phyloP scores from a whole-genome alignment of 1,140 invertebrate species.

The Gonioctena quinquepunctata region DNA sequence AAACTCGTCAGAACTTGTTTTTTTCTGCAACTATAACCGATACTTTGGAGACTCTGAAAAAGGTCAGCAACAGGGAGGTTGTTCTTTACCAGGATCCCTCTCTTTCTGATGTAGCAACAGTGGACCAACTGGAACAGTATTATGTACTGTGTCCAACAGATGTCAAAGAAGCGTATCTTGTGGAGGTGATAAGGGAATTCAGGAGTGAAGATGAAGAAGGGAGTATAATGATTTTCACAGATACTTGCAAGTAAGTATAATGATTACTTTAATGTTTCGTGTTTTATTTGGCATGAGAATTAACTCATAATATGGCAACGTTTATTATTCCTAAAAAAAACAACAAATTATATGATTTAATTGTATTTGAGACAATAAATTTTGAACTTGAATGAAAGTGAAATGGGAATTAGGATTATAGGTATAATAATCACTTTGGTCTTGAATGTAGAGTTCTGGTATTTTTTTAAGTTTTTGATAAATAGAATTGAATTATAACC shows the following conservation, averaged over 20 bases:
- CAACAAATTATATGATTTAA: no score
- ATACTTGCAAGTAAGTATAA: slow-evolving; percentile 83
- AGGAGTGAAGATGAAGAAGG: slow-evolving; percentile 70
- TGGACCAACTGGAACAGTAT: slow-evolving; percentile 84
- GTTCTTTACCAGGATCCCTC: slow-evolving; percentile 71
- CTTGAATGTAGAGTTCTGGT: no score
- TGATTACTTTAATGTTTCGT: not conserved
- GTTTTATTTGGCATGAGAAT: not conserved
- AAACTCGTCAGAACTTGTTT: slow-evolving; percentile 81
- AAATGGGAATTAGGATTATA: no score
- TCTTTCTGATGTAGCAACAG: slow-evolving; percentile 72
- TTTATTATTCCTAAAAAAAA: no score
- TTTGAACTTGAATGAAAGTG: no score
- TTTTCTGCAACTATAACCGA: slow-evolving; percentile 98
- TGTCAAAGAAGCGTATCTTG: slow-evolving; percentile 91
- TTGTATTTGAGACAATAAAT: no score
- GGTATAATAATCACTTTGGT: no score
- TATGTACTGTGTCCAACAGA: slow-evolving; percentile 89
- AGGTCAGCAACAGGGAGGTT: slow-evolving; percentile 62
- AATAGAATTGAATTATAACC: no score
- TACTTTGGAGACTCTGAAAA: slow-evolving; percentile 72
- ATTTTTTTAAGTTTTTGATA: no score
- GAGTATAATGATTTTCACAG: slow-evolving; percentile 91
- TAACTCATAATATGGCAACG: no score
- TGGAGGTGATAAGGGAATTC: slow-evolving; percentile 84